phyloP scores from a whole-genome alignment of 2,113 vertebrate species.

The Mobula hypostoma region DNA sequence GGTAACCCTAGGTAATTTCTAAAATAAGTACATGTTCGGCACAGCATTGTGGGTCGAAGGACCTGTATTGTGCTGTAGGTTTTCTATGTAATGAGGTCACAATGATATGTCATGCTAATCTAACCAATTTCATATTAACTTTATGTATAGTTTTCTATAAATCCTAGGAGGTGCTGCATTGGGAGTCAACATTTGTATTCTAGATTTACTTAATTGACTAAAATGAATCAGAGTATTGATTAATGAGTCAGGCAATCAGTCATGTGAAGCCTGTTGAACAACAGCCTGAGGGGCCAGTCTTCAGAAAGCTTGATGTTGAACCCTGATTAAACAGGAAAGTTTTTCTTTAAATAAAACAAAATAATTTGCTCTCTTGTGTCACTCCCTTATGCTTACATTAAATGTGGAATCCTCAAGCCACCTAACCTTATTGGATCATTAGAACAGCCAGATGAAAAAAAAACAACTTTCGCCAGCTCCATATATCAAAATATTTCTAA shows the following conservation, averaged over 20 bases:
- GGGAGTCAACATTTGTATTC: slow-evolving; percentile 1
- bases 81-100: background rate
- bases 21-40: too few species aligned
- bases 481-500: background rate
- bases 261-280: slow-evolving; percentile 24
- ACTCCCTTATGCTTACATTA: background rate
- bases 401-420: background rate
- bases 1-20: too few species aligned
- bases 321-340: background rate
- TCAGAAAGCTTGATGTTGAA: slow-evolving; percentile 10
- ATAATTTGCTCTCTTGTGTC: background rate
- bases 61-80: too few species aligned
- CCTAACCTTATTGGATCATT: background rate
- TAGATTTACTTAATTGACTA: background rate
- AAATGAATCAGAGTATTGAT: background rate
- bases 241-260: background rate
- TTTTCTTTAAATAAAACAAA: background rate
- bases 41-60: too few species aligned
- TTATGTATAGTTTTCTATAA: background rate
- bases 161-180: background rate
- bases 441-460: background rate
- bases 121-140: background rate
- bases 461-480: too few species aligned
- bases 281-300: background rate
- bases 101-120: background rate